phyloP scores from a whole-genome alignment of 2,113 vertebrate genomes.

The Peromyscus polionotus region DNA sequence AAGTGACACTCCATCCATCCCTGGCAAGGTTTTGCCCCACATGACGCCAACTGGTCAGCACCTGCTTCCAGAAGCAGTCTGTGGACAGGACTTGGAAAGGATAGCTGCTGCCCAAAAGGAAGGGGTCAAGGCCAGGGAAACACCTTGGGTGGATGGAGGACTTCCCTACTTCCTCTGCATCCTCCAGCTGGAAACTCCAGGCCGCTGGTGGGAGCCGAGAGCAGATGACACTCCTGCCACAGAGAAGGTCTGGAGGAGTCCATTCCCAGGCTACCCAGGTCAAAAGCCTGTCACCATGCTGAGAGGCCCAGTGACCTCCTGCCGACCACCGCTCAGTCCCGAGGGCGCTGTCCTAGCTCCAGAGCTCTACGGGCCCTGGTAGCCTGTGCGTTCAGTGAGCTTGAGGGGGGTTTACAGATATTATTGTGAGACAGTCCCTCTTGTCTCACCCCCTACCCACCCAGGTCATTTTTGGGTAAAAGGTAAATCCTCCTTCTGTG shows the following conservation, averaged over 20 bases:
- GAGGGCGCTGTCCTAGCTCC: neutral
- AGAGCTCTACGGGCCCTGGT: neutral
- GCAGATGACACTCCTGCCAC: neutral
- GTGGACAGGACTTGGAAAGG: neutral
- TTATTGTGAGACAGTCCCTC: neutral
- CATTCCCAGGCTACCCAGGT: neutral
- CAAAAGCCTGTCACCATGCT: neutral
- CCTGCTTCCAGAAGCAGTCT: neutral
- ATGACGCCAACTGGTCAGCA: neutral
- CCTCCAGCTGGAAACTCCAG: neutral
- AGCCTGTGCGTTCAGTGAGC: neutral
- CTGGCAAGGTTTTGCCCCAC: neutral
- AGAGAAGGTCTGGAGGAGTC: neutral
- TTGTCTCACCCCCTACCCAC: too few species aligned
- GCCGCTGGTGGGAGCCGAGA: neutral
- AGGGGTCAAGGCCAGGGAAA: neutral
- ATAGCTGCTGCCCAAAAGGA: neutral
- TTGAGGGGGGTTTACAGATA: neutral
- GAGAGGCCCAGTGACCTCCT: neutral
- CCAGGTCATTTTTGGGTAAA: neutral
- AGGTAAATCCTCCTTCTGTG: neutral
- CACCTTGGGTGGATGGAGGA: neutral
- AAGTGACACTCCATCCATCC: rapidly evolving
- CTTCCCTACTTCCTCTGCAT: neutral
- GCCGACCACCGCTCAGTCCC: rapidly evolving